phyloP scores from a whole-genome alignment of 1,140 invertebrate species.

The Drosophila repletoides region DNA sequence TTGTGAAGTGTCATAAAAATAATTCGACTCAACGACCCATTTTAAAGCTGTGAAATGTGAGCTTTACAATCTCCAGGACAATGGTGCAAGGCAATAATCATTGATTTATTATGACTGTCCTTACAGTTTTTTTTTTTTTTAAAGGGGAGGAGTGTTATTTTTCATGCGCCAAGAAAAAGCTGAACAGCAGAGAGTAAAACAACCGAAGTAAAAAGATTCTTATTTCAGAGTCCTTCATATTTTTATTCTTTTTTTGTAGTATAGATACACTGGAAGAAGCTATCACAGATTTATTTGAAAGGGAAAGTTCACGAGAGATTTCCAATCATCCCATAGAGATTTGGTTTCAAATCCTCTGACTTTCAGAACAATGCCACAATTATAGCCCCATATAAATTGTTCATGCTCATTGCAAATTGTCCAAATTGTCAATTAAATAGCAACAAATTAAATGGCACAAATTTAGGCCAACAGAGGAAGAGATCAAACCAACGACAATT shows the following conservation, averaged over 20 bases:
- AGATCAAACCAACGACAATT: not conserved
- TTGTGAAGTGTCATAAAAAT: conserved; percentile 60
- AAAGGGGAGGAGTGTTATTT: no score
- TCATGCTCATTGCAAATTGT: conserved; percentile 34
- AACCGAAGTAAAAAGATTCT: no score
- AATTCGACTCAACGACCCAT: conserved; percentile 57
- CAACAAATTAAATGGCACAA: conserved; percentile 37
- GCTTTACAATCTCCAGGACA: conserved; percentile 19
- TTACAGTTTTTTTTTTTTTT: no score
- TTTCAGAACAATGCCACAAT: not conserved
- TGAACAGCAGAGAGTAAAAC: no score
- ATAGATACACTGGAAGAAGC: no score
- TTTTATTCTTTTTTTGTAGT: no score
- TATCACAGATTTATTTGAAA: no score
- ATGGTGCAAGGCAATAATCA: conserved; percentile 70
- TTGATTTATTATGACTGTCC: conserved; percentile 76
- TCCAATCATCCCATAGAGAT: no score
- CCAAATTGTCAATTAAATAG: conserved; percentile 47
- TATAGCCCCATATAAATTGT: conserved; percentile 16
- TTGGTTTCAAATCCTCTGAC: no score
- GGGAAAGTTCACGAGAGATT: no score
- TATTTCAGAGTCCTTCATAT: no score
- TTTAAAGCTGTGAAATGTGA: conserved; percentile 60
- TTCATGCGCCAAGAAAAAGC: no score
- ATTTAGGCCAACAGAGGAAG: not conserved